Evolutionary conservation across 2,797 vertebrate genomes (phyloP), one percentile per base, ranked within the genome.

Genomic region (Loriculus beryllinus): DNA sequence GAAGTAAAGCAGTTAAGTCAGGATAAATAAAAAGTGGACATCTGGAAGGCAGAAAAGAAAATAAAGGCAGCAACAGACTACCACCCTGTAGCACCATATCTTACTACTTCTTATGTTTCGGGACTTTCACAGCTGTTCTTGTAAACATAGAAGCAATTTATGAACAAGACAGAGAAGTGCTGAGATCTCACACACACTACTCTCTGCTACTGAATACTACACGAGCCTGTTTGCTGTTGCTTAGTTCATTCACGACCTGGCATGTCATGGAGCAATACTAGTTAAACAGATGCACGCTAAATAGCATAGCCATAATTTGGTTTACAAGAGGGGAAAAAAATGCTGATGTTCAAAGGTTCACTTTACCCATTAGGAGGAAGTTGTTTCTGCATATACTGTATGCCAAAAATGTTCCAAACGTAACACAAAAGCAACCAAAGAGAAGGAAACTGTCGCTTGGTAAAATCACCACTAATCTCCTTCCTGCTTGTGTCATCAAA

Each of bases 81-180:
- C 51, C 47, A 35, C 69, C 90, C 93, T 86, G 85, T 19, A 95
- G 91, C 92, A 86, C 86, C 45, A 21, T 31, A 78, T 78, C 88
- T 83, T 80, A 67, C 3, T n/a, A 56, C 77, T 88, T 68, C 77
- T 88, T 68, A 60, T 88, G 95, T 94, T 96, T 87, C 90, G 87
- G 49, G 93, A 86, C 88, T 95, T 94, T 76, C 86, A 75, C 82
- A 94, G 93, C 93, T 86, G 40, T 49, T 74, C 51, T 64, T 67
- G 60, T 48, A 65, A 86, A 65, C 47, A 22, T 33, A 22, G 14
- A 62, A 85, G 76, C 76, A 65, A 47, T 72, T 93, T 64, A 39
- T 56, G 75, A 86, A 17, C 31, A 47, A 10, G n/a, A 25, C 21
- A 16, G 42, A 63, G 51, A 54, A 65, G 70, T 7, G 83, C 88